Conservation (phyloP, 1,140 invertebrate species). For the Drosophila oshimai region DNA sequence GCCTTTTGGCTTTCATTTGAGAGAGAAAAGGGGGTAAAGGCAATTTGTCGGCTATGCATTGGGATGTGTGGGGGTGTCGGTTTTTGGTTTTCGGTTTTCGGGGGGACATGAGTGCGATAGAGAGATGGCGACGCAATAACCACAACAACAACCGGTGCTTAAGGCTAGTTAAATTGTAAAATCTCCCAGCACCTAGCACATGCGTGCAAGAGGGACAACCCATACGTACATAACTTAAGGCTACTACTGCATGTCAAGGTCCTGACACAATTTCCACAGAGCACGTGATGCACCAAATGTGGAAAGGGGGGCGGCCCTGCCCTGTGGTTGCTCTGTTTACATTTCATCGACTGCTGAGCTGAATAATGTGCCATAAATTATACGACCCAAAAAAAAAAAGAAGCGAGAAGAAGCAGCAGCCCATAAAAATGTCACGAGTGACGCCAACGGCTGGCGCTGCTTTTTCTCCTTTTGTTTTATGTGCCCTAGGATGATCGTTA, state of each 20-base stretch:
- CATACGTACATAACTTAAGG: conserved; percentile 51
- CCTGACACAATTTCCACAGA: conserved; percentile 58
- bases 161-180: conserved; percentile 34
- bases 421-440: conserved; percentile 19
- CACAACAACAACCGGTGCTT: conserved; percentile 56
- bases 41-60: conserved; percentile 42
- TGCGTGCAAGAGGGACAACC: conserved; percentile 7
- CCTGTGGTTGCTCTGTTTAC: conserved; percentile 25
- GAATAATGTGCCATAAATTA: conserved; percentile 40
- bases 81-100: too few relatives aligned
- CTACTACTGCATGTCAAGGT: conserved; percentile 68
- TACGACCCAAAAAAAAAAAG: not conserved
- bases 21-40: not conserved
- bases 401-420: not conserved
- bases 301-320: not conserved
- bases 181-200: not conserved
- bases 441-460: conserved; percentile 12
- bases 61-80: conserved; percentile 3
- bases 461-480: not conserved
- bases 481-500: conserved; percentile 3
- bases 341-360: conserved; percentile 26
- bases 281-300: conserved; percentile 42
- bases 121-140: conserved; percentile 20
- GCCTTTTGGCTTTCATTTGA: conserved; percentile 9
- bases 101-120: not conserved